These are phyloP conservation scores for Temnothorax unifasciatus DNA, from an alignment of 2,888 invertebrate species.

Conservation along the genomic window DNA sequence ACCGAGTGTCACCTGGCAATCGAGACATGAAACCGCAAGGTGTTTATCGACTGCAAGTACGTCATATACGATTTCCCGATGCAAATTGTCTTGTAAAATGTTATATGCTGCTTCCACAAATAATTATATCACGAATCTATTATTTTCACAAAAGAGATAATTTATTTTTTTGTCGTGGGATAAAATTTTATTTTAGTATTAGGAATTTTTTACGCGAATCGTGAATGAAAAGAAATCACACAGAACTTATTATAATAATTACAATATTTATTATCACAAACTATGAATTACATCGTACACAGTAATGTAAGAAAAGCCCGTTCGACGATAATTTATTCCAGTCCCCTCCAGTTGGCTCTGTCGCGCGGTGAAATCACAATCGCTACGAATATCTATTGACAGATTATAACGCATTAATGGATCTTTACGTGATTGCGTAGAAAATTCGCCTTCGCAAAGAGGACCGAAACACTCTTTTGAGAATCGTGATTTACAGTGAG, in stretches of 20 bases:
- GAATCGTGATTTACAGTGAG: slow-evolving; percentile 21
- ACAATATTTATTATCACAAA: slow-evolving; percentile 86
- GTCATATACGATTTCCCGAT: neutral
- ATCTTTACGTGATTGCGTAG: neutral
- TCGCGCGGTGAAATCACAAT: slow-evolving; percentile 24
- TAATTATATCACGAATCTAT: neutral
- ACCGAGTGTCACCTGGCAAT: slow-evolving; percentile 44
- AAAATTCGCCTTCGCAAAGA: slow-evolving; percentile 6
- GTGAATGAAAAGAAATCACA: neutral
- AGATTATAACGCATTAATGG: neutral
- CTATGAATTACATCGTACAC: slow-evolving; percentile 83
- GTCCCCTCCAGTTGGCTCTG: neutral
- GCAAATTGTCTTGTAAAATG: neutral
- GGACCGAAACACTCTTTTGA: slow-evolving; percentile 3
- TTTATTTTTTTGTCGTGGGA: neutral
- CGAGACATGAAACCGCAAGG: neutral
- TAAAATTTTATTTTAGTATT: neutral
- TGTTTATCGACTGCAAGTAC: slow-evolving; percentile 42
- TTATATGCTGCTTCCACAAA: neutral
- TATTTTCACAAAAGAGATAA: neutral
- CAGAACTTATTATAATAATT: slow-evolving; percentile 72
- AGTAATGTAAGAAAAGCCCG: slow-evolving; percentile 81
- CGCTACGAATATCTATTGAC: slow-evolving; percentile 3
- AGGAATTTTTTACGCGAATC: neutral
- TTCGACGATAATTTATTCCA: slow-evolving; percentile 62